Conservation (phyloP, 1,140 invertebrate genomes). For the Pygmarrhopalites habei region DNA sequence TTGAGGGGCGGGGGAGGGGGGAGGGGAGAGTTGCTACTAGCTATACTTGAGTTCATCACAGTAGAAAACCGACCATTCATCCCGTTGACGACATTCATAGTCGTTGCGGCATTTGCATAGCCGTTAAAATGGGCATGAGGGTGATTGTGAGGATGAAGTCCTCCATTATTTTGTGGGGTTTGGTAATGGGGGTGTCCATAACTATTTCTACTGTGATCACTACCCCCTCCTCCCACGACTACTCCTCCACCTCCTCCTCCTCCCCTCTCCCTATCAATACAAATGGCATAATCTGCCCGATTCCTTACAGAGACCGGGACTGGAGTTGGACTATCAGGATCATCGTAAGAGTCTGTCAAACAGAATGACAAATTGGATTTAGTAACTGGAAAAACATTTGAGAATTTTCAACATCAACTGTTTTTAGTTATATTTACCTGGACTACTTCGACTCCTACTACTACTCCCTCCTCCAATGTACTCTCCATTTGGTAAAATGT, state of each 20-base stretch:
- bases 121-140: slow-evolving; percentile 2
- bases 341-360: slow-evolving; percentile 39
- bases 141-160: neutral
- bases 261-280: slow-evolving; percentile 21
- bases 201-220: slow-evolving; percentile 15
- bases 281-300: slow-evolving; percentile 29
- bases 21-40: slow-evolving; percentile 6
- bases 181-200: slow-evolving; percentile 22
- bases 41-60: slow-evolving; percentile 9
- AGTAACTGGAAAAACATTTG: too few relatives aligned
- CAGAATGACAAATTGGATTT: too few relatives aligned
- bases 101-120: slow-evolving; percentile 1
- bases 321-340: slow-evolving; percentile 37
- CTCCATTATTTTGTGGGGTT: slow-evolving; percentile 14
- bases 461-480: slow-evolving; percentile 20
- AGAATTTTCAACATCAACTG: too few relatives aligned
- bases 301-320: slow-evolving; percentile 37
- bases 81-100: slow-evolving; percentile 8
- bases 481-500: slow-evolving; percentile 29
- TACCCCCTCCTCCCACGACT: slow-evolving; percentile 14
- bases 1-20: slow-evolving; percentile 13
- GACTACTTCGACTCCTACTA: slow-evolving; percentile 34
- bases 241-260: slow-evolving; percentile 10
- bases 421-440: too few relatives aligned
- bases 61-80: slow-evolving; percentile 11